These are phyloP conservation scores for Linurgus olivaceus DNA, from an alignment of 2,797 vertebrate species.

Conservation along the genomic window DNA sequence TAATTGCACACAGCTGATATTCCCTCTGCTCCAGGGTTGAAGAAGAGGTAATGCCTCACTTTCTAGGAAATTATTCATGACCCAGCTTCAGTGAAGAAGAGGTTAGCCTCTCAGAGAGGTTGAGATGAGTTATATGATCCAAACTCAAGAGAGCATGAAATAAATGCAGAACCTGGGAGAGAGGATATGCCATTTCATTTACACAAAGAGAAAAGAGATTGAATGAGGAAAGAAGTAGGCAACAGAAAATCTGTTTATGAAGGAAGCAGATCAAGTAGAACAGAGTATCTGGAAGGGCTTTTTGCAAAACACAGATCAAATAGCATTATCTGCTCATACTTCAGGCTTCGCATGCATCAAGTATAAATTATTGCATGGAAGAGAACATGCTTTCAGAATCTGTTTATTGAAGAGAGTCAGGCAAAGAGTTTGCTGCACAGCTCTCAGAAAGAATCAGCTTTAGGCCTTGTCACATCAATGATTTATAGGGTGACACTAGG, in stretches of 20 bases:
- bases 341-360: slow-evolving; percentile 35
- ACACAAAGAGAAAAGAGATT: slow-evolving; percentile 18
- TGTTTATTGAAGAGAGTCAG: slow-evolving; percentile 46
- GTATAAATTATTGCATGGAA: slow-evolving; percentile 49
- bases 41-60: slow-evolving; percentile 40
- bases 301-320: slow-evolving; percentile 46
- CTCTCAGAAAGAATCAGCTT: slow-evolving; percentile 54
- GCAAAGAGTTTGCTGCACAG: slow-evolving; percentile 18
- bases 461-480: slow-evolving; percentile 68
- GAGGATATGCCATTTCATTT: slow-evolving; percentile 24
- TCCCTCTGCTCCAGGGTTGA: slow-evolving; percentile 5
- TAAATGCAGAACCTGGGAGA: slow-evolving; percentile 47
- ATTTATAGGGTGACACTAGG: slow-evolving; percentile 57
- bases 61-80: slow-evolving; percentile 59
- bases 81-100: background rate
- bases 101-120: slow-evolving; percentile 6
- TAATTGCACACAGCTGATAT: background rate
- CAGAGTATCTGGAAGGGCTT: slow-evolving; percentile 21
- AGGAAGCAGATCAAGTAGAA: slow-evolving; percentile 1
- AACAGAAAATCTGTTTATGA: slow-evolving; percentile 28
- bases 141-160: slow-evolving; percentile 58
- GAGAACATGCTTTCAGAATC: slow-evolving; percentile 49
- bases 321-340: slow-evolving; percentile 31
- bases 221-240: background rate
- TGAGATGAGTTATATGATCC: slow-evolving; percentile 29